Evolutionary conservation across 2,888 invertebrate genomes (phyloP).

Genomic region (Buathra laborator): DNA sequence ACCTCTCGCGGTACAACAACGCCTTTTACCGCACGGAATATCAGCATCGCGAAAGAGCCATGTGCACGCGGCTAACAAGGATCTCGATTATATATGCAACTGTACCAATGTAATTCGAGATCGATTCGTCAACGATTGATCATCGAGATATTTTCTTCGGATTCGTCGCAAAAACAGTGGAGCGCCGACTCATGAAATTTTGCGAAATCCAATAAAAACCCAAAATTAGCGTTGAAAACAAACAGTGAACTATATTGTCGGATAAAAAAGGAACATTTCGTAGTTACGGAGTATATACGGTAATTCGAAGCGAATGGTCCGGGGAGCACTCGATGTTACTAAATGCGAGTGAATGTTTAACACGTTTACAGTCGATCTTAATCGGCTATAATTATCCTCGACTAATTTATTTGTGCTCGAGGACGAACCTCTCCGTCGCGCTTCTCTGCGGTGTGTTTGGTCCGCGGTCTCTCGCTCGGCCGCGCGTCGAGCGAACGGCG

Average conservation of each 20-base stretch:
- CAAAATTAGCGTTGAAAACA: too few species aligned
- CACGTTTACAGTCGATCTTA: constrained; percentile 64
- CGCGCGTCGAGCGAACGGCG: constrained; percentile 3
- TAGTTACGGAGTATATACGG: not conserved
- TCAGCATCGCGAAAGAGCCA: constrained; percentile 22
- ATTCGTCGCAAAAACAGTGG: not conserved
- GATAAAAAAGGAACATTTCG: not conserved
- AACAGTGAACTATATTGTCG: too few species aligned
- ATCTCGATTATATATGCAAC: constrained; percentile 20
- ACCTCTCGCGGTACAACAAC: constrained; percentile 31
- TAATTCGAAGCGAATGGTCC: not conserved
- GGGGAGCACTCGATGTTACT: not conserved
- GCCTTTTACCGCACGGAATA: constrained; percentile 50
- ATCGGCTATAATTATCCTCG: constrained; percentile 67
- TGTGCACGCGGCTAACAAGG: constrained; percentile 54
- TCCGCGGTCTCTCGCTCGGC: constrained; percentile 6
- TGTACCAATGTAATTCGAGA: not conserved
- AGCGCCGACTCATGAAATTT: not conserved
- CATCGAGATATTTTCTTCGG: not conserved
- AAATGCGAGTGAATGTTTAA: constrained; percentile 50
- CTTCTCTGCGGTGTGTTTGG: constrained; percentile 20
- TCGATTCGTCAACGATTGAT: not conserved
- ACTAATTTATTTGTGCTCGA: constrained; percentile 65
- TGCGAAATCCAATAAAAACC: too few species aligned
- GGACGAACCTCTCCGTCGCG: constrained; percentile 23